Conservation (phyloP, 1,140 invertebrate genomes). For the Saxidomus purpurata region DNA sequence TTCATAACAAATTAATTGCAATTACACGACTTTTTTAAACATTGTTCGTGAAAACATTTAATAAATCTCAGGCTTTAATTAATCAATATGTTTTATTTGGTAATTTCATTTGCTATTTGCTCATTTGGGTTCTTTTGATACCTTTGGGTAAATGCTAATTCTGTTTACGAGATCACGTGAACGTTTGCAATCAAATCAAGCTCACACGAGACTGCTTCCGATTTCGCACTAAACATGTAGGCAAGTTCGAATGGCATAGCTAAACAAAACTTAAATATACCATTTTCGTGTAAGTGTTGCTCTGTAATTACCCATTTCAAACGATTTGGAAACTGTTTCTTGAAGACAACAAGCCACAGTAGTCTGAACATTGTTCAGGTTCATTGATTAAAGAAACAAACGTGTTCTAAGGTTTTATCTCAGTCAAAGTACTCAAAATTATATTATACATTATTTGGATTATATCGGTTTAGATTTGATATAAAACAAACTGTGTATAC, state of each 20-base stretch:
- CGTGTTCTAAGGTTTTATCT: no score
- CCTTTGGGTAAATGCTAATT: background rate
- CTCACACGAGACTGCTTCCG: background rate
- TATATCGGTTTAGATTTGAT: no score
- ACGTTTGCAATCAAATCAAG: background rate
- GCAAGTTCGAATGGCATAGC: background rate
- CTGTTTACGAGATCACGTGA: background rate
- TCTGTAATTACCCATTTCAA: background rate
- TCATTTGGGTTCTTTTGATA: background rate
- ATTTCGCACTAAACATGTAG: background rate
- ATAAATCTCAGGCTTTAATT: background rate
- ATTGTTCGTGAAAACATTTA: background rate
- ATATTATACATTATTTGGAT: no score
- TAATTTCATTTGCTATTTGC: background rate
- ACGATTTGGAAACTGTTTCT: background rate
- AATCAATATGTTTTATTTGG: background rate
- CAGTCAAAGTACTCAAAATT: no score
- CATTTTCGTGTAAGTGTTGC: background rate
- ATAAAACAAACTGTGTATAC: no score
- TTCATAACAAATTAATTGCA: no score
- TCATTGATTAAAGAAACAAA: no score
- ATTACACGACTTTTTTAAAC: no score
- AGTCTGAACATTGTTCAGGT: no score
- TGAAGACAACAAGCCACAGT: background rate
- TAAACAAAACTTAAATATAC: background rate